A percentile compares a stretch with the other conserved stretches of the same genome.
These are phyloP conservation scores for Conistra vaccinii DNA, from an alignment of 2,888 invertebrate genomes.

Conservation along the genomic window DNA sequence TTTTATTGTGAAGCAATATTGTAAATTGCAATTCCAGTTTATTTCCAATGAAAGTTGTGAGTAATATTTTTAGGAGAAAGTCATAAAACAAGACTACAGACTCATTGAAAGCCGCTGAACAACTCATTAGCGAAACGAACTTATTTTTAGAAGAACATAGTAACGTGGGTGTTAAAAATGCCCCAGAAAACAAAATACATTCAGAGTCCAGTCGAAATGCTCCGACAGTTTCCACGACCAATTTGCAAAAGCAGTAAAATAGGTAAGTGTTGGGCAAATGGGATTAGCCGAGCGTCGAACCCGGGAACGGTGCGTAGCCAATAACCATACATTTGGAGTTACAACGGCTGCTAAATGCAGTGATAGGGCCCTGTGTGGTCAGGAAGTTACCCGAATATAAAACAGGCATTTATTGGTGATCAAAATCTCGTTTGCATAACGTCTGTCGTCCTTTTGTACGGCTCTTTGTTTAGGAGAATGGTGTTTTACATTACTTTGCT, in stretches of 20 bases:
- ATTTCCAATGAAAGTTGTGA: conserved; percentile 9
- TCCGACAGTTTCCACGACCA: conserved; percentile 49
- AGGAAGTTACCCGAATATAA: conserved; percentile 48
- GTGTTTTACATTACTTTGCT: conserved; percentile 11
- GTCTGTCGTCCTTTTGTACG: conserved; percentile 31
- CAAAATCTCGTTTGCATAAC: conserved; percentile 56
- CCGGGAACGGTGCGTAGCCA: conserved; percentile 47
- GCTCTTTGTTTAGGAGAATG: conserved; percentile 35
- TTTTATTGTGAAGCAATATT: conserved; percentile 22
- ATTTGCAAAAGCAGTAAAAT: conserved; percentile 60
- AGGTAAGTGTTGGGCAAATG: conserved; percentile 59
- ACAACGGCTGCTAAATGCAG: conserved; percentile 53
- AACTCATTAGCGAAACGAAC: conserved; percentile 54
- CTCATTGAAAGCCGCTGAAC: conserved; percentile 45
- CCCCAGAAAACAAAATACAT: conserved; percentile 56
- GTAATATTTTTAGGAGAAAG: conserved; percentile 32
- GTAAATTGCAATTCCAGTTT: conserved; percentile 23
- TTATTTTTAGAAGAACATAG: conserved; percentile 51
- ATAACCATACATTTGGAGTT: conserved; percentile 60
- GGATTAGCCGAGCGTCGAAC: conserved; percentile 64
- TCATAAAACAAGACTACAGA: conserved; percentile 27
- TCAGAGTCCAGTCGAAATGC: conserved; percentile 41
- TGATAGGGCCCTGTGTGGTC: conserved; percentile 45
- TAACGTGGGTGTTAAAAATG: conserved; percentile 59
- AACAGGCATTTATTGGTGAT: conserved; percentile 44